These are phyloP conservation scores for Trematocara variabile DNA, from an alignment of 2,113 vertebrate genomes.

Conservation along the genomic window DNA sequence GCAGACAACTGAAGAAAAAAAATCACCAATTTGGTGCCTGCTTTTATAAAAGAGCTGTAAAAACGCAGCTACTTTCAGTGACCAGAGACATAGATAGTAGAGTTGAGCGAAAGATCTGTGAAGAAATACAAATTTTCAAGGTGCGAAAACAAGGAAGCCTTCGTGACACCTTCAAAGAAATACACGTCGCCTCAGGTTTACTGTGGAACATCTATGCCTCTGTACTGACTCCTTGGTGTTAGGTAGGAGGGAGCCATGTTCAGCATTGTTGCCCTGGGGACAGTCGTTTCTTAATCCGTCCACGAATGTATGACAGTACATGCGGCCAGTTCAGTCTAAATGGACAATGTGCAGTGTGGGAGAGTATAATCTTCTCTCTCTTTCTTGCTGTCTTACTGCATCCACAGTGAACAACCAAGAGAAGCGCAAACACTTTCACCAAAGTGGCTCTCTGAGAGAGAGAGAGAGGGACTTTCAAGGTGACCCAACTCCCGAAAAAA, in stretches of 20 bases:
- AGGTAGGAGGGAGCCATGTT: neutral
- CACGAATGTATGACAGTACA: neutral
- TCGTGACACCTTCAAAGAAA: neutral
- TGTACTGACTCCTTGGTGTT: neutral
- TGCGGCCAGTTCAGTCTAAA: neutral
- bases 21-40: neutral
- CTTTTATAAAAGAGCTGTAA: neutral
- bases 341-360: neutral
- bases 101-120: neutral
- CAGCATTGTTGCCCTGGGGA: neutral
- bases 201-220: neutral
- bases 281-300: neutral
- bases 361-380: neutral
- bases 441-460: neutral
- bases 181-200: neutral
- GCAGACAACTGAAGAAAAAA: neutral
- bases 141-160: neutral
- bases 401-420: neutral
- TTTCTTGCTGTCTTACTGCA: neutral
- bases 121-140: neutral
- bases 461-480: conserved; percentile 27
- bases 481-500: conserved; percentile 35
- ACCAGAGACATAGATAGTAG: neutral
- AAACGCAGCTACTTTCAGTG: neutral
- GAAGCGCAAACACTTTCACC: conserved; percentile 7